Evolutionary conservation across 2,113 vertebrate species (phyloP), one percentile per base, ranked within the genome.

Genomic region (Epinephelus fuscoguttatus): DNA sequence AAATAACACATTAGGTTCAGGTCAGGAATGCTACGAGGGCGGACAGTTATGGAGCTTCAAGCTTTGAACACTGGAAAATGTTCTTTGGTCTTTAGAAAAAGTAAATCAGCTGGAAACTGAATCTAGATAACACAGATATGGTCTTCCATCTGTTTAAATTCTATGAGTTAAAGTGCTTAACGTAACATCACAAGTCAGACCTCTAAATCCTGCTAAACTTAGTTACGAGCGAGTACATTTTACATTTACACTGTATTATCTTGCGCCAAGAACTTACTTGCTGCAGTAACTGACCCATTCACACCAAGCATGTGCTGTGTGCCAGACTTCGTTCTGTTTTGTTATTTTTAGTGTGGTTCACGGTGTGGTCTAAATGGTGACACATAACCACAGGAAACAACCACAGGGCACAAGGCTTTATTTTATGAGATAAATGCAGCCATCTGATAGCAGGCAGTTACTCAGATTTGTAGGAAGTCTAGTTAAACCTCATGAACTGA

Each of bases 1-100:
- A 82, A 84, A 80, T 83, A 83, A 72, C 76, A 75, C 59, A 9
- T 25, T 14, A 27, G 25, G 13, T 64, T 87, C 33, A 78, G 10
- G 42, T 71, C 21, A 53, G 49, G 37, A 63, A 45, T 1, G 70
- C 27, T 71, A 14, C 11, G 42, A 77, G 72, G 72, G 3, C 45
- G 30, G 56, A 68, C 42, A 23, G 53, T 52, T 27, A 8, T 60
- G 27, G 3, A 45, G 47, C 52, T 72, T 50, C 9, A 69, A 33
- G 47, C 69, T 70, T 53, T 59, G 56, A 70, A 60, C 66, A 55
- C 12, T 18, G n/a, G 25, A 77, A 62, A 71, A 62, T 40, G 30
- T 53, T 64, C 2, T 67, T n/a, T 64, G n/a, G 15, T 13, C n/a
- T 40, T 30, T 30, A 17, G 37, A 47, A 37, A 60, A 73, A 30